Conservation (phyloP, 2,797 vertebrate genomes). For the Chelon auratus region DNA sequence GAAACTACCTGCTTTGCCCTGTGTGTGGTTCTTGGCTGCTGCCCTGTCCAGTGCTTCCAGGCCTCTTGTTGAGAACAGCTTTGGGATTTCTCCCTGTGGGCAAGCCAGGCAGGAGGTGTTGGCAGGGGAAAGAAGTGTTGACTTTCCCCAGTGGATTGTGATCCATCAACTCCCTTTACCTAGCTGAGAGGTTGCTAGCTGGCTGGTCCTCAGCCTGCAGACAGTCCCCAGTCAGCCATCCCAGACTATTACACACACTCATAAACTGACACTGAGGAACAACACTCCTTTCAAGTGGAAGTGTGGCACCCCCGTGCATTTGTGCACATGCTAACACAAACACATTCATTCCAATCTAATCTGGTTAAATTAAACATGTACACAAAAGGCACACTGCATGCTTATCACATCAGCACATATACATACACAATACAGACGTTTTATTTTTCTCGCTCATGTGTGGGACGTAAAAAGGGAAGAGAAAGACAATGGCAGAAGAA, state of each 20-base stretch:
- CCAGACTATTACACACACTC: conserved; percentile 29
- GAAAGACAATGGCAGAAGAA: background rate
- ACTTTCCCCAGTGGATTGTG: conserved; percentile 58
- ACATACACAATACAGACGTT: conserved; percentile 5
- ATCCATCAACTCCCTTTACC: conserved; percentile 67
- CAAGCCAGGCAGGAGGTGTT: conserved; percentile 60
- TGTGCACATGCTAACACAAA: conserved; percentile 35
- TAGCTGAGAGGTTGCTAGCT: conserved; percentile 53
- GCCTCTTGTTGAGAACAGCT: conserved; percentile 58
- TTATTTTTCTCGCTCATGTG: background rate
- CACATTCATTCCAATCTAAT: conserved; percentile 27
- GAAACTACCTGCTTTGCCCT: conserved; percentile 38
- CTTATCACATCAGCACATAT: background rate
- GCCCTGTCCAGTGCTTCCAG: conserved; percentile 33
- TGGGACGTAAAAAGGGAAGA: background rate
- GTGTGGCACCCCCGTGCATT: background rate
- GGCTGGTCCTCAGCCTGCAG: conserved; percentile 25
- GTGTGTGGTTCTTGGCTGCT: conserved; percentile 53
- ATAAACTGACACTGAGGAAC: conserved; percentile 34
- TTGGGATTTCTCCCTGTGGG: conserved; percentile 51
- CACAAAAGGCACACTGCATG: conserved; percentile 36
- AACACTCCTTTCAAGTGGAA: conserved; percentile 40
- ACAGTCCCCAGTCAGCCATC: conserved; percentile 20
- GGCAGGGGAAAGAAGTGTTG: conserved; percentile 66
- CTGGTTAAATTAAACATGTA: conserved; percentile 56